Percentiles rank a stretch among this genome's conserved stretches.
phyloP scores from a whole-genome alignment of 2,888 invertebrate species.

The Cryptus viduatorius region DNA sequence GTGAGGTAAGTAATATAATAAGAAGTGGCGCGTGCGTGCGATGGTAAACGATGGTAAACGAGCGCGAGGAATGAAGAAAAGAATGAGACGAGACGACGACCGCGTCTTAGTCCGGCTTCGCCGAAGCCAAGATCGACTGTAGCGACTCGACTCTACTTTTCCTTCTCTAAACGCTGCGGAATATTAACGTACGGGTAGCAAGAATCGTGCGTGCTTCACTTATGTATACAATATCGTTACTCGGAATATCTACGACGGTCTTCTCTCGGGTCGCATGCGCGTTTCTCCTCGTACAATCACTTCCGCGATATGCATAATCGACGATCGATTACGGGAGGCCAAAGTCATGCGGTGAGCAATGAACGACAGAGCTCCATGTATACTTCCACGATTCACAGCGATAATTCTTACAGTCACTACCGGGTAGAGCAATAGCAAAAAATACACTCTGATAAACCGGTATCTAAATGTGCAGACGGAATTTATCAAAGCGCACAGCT shows the following conservation, averaged over 20 bases:
- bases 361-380: not conserved
- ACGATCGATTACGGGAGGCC: constrained; percentile 50
- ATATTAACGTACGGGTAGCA: not conserved
- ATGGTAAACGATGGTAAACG: constrained; percentile 40
- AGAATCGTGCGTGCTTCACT: not conserved
- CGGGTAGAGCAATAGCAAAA: not conserved
- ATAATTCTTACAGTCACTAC: not conserved
- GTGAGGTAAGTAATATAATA: constrained; percentile 19
- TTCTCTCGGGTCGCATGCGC: constrained; percentile 14
- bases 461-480: not conserved
- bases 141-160: constrained; percentile 2
- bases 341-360: not conserved
- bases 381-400: not conserved
- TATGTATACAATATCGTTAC: not conserved
- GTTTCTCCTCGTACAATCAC: constrained; percentile 39
- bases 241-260: not conserved
- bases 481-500: not conserved
- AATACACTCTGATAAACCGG: not conserved
- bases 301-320: constrained; percentile 45
- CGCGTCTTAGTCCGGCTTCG: constrained; percentile 57
- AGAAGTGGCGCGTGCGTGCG: constrained; percentile 45
- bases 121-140: constrained; percentile 51
- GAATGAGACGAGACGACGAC: constrained; percentile 44
- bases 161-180: constrained; percentile 5
- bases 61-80: constrained; percentile 31